Conservation (phyloP, 2,113 vertebrate genomes). For the Addax nasomaculatus region DNA sequence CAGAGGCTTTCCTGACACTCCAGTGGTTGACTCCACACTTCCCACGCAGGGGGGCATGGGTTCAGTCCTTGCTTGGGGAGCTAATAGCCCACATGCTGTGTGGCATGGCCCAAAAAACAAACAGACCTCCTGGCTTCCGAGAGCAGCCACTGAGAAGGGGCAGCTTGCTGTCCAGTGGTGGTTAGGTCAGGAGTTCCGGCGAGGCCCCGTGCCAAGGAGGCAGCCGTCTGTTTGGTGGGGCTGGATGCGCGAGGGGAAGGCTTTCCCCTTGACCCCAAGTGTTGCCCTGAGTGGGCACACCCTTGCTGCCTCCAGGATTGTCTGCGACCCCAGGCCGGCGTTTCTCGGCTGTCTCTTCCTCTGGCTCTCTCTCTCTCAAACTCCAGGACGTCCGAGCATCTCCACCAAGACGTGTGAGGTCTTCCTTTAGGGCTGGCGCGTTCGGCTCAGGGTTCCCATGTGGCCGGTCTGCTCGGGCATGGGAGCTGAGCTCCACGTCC, state of each 20-base stretch:
- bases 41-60: background rate
- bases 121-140: background rate
- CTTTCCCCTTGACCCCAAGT: background rate
- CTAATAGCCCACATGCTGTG: background rate
- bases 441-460: background rate
- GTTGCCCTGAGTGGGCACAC: too few species aligned
- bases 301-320: background rate
- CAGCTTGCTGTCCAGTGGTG: accelerated
- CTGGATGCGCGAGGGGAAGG: accelerated
- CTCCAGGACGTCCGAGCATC: background rate
- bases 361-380: background rate
- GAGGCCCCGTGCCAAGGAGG: background rate
- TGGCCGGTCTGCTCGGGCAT: background rate
- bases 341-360: background rate
- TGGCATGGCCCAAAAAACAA: background rate
- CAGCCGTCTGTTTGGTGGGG: background rate
- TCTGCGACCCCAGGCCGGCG: accelerated
- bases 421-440: background rate
- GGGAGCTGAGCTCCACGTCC: background rate
- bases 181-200: background rate
- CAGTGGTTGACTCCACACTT: background rate
- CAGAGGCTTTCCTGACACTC: background rate
- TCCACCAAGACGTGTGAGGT: background rate
- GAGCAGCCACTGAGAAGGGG: background rate
- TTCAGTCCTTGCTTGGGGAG: background rate